These are phyloP conservation scores for Aphyosemion australe DNA, from an alignment of 2,113 vertebrate species.

Conservation along the genomic window DNA sequence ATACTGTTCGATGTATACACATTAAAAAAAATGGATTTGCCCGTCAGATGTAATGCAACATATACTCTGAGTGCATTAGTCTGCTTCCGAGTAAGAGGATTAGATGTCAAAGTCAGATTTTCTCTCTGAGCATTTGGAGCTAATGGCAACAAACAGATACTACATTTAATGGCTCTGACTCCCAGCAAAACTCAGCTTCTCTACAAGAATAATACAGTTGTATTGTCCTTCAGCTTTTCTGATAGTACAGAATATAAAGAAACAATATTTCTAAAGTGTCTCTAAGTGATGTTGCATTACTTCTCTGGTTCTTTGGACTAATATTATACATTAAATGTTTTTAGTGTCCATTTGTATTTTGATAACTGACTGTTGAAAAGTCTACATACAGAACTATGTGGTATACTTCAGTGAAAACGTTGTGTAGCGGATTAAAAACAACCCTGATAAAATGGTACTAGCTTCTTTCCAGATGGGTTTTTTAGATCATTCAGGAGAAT, in stretches of 20 bases:
- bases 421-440: no score
- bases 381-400: no score
- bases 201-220: conserved; percentile 43
- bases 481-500: no score
- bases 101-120: conserved; percentile 71
- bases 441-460: no score
- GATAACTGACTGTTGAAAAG: conserved; percentile 32
- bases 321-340: conserved; percentile 37
- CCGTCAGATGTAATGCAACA: conserved; percentile 38
- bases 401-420: no score
- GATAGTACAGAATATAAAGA: conserved; percentile 59
- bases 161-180: conserved; percentile 64
- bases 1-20: conserved; percentile 35
- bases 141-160: conserved; percentile 72
- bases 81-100: conserved; percentile 71
- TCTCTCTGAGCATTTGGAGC: conserved; percentile 59
- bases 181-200: conserved; percentile 45
- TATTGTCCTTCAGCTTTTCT: conserved; percentile 42
- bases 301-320: conserved; percentile 16
- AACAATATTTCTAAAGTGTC: conserved; percentile 57
- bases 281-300: conserved; percentile 28
- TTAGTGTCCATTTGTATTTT: conserved; percentile 46
- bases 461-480: no score
- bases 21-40: conserved; percentile 50
- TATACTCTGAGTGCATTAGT: conserved; percentile 60